Evolutionary conservation across 2,888 invertebrate genomes (phyloP), one percentile per base, ranked within the genome.

Genomic region (Pogonocherus hispidulus): DNA sequence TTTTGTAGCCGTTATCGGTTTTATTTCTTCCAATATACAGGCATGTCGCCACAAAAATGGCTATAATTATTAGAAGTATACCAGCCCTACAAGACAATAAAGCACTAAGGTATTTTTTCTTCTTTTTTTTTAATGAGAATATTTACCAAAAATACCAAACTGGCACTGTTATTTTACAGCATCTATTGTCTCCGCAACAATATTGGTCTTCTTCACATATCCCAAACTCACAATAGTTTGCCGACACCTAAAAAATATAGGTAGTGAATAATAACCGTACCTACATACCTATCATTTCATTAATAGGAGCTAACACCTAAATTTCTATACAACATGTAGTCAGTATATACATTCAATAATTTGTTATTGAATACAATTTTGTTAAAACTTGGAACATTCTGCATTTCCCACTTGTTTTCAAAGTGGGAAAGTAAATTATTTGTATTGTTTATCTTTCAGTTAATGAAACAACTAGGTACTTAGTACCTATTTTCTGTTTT

Each of bases 151-250:
- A 82, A 65, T 81, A 83, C 82, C 83, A 83, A 44, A 82, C 62
- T 47, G 82, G 80, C 20, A 73, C 57, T 3, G 79, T 79, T 67
- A 81, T 82, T 22, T 79, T 77, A 67, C 84, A 84, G 65, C 84
- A 84, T 72, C 78, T 80, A 71, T 84, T 83, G 32, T 84, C 79
- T 4, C 82, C 84, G 71, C 84, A 84, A 67, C 84, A 84, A 71
- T 82, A 81, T 70, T 84, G 76, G n/a, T 80, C 77, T 18, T 78
- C 76, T 52, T 82, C 78, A 54, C 84, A 84, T 41, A 77, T 70
- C 14, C 79, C 83, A 72, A 82, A 83, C 63, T 83, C 84, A 63
- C 84, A 84, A 77, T 83, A 83, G 72, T 79, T 70, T 0, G 74
- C 76, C 11, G 66, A 52, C 27, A 73, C 74, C 76, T 78, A 49